Base-by-base conservation (phyloP, 2,888 invertebrate species). In the Ferrisia virgata region DNA sequence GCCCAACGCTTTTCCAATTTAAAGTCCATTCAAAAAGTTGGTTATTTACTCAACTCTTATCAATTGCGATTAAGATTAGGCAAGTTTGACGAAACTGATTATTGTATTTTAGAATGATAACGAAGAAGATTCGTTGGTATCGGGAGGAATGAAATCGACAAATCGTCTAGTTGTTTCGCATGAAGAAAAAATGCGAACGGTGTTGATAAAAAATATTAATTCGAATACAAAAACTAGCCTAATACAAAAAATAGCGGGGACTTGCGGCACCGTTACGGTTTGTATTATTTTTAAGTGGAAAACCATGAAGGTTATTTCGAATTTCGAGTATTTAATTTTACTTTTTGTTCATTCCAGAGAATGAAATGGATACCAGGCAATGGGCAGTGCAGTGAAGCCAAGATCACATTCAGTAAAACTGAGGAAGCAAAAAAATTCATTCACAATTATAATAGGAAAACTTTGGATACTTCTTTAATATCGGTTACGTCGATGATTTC, bases 1-100 rank as follows among this genome's bases (percentile, higher is more conserved):
- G 83, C 83, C 1, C 72, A 83, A 15, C 40, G 83, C 43, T 83
- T 83, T 72, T 69, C 83, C 11, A 83, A 83, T 72, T 40, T 83
- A 28, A 83, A 76, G 15, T 11, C 18, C n/a, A 76, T 2, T 36
- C 36, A n/a, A 11, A 36, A 76, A 36, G 72, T 76, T 36, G 8
- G 72, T 18, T n/a, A n/a, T n/a, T n/a, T n/a, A n/a, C n/a, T n/a
- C n/a, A 36, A 36, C 4, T 36, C 53, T 9, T 53, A 15, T 15
- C 43, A 6, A n/a, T 1, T 5, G 3, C 8, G 9, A 8, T 36
- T 8, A 0, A 22, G 22, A 22, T n/a, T 5, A 4, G n/a, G n/a
- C n/a, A 8, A 47, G 22, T 53, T 22, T 53, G 9, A 22, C 22
- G 11, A 53, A 53, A 53, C 9, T 11, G 53, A 53, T 6, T 53